phyloP scores from a whole-genome alignment of 2,797 vertebrate species.

The Hypotaenidia philippensis region DNA sequence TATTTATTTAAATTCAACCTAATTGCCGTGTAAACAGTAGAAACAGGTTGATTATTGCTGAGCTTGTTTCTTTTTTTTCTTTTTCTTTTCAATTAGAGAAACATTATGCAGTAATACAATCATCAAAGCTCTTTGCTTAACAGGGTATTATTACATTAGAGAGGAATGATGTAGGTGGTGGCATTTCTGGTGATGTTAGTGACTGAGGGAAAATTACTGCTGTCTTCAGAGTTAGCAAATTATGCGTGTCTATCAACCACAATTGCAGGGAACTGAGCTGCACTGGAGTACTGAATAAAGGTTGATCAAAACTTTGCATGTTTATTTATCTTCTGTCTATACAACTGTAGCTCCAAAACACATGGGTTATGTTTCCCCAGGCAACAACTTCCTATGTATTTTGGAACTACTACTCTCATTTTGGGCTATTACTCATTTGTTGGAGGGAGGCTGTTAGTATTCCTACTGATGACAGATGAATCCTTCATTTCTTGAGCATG shows the following conservation, averaged over 20 bases:
- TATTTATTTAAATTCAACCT: not conserved
- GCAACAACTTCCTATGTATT: slow-evolving; percentile 11
- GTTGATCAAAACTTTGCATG: slow-evolving; percentile 47
- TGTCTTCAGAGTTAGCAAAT: slow-evolving; percentile 53
- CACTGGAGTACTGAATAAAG: slow-evolving; percentile 25
- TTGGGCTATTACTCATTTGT: slow-evolving; percentile 26
- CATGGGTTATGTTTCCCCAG: not conserved
- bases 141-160: slow-evolving; percentile 44
- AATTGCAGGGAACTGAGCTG: slow-evolving; percentile 42
- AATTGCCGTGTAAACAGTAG: slow-evolving; percentile 5
- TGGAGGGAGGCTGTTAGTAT: not conserved
- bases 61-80: not conserved
- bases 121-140: slow-evolving; percentile 44
- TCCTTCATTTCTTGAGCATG: slow-evolving; percentile 30
- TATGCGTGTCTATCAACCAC: slow-evolving; percentile 37
- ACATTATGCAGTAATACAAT: slow-evolving; percentile 11
- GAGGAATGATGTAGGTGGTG: slow-evolving; percentile 35
- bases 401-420: not conserved
- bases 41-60: not conserved
- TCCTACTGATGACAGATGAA: slow-evolving; percentile 27
- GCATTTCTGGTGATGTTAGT: slow-evolving; percentile 52
- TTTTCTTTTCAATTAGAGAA: slow-evolving; percentile 21
- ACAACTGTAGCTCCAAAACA: slow-evolving; percentile 19
- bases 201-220: slow-evolving; percentile 50
- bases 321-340: slow-evolving; percentile 51